Evolutionary conservation across 2,113 vertebrate species (phyloP).

Genomic region (Apteryx owenii): DNA sequence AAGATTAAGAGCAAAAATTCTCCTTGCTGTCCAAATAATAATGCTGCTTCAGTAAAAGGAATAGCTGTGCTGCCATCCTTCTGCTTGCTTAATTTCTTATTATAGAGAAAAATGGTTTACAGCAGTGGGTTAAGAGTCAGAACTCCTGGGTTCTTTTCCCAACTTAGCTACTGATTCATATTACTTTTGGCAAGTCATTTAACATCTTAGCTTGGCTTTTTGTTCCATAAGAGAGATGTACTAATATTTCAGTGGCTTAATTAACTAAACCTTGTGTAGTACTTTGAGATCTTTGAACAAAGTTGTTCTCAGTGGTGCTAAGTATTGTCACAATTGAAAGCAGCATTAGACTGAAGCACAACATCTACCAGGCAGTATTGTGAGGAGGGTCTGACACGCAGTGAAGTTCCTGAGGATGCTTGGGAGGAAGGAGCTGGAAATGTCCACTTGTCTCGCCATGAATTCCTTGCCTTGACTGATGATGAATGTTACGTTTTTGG

Average conservation of each 20-base stretch:
- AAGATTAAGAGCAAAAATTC: neutral
- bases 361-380: neutral
- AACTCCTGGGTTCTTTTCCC: constrained; percentile 57
- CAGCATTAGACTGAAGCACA: neutral
- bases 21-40: neutral
- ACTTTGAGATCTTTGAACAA: neutral
- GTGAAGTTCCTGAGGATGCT: neutral
- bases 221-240: neutral
- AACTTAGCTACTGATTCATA: constrained; percentile 58
- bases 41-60: neutral
- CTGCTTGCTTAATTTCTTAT: constrained; percentile 26
- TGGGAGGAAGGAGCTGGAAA: neutral
- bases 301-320: constrained; percentile 23
- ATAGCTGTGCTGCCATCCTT: neutral
- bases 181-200: constrained; percentile 51
- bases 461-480: neutral
- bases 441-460: neutral
- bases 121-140: constrained; percentile 51
- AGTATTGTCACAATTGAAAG: neutral
- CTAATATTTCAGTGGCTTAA: constrained; percentile 60
- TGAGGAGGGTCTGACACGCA: neutral
- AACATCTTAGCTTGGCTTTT: constrained; percentile 55
- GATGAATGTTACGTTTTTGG: neutral
- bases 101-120: constrained; percentile 53
- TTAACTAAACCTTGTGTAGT: constrained; percentile 40